Base-by-base conservation (phyloP, 2,888 invertebrate genomes). In the Branchipolynoe longqiensis region DNA sequence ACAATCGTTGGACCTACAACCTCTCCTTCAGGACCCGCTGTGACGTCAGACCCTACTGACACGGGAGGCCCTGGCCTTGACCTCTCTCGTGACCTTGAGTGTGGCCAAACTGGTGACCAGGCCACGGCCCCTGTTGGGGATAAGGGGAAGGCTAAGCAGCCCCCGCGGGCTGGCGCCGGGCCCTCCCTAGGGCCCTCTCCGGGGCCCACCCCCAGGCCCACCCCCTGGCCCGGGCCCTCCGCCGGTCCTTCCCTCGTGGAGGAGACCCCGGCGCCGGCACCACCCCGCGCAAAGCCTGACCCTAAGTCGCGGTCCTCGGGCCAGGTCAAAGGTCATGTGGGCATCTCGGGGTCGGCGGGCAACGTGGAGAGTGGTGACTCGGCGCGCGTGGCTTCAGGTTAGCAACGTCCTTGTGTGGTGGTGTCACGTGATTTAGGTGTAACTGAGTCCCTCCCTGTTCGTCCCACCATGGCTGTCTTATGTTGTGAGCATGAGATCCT, bases 281-380 rank as follows among this genome's bases (percentile, higher is more conserved):
- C 8, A 8, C 22, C 18, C 48, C 8, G 48, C 18, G 48, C 48
- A 18, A 8, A 48, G 48, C 8, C 48, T 48, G 48, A 48, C 48
- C 48, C 48, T 48, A 18, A 18, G 48, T 48, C 48, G 18, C 8
- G 25, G 62, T 62, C 62, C 2, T 4, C 1, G 62, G 14, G 69
- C 12, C 36, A 69, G 38, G 69, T 69, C 36, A 69, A 69, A 18
- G 69, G 36, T 69, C 36, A 69, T 18, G 69, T 22, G n/a, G 58
- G 25, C 22, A 25, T 58, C 58, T 8, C n/a, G 58, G 58, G 58
- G 69, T n/a, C 69, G 6, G 69, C 69, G n/a, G 69, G 36, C 36
- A 12, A 22, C 38, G 69, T 22, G 69, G 69, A 1, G 33, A 22
- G 8, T 3, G 69, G 12, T 18, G 69, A 0, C 1, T 6, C 4